A percentile compares a stretch with the other conserved stretches of the same genome.
phyloP scores from a whole-genome alignment of 2,888 invertebrate genomes.

The Furcula furcula region DNA sequence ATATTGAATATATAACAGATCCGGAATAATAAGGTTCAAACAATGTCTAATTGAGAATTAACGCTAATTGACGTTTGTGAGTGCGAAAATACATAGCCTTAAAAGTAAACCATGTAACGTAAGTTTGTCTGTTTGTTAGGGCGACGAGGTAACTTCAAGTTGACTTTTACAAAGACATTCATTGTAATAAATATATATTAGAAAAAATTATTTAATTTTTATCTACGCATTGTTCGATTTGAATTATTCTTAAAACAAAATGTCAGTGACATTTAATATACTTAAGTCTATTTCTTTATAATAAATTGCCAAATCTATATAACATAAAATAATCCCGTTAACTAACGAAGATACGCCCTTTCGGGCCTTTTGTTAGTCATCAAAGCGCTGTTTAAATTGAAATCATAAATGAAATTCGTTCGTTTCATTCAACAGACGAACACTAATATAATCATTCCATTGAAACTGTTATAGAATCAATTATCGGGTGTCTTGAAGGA shows the following conservation, averaged over 20 bases:
- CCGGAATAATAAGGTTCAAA: no score
- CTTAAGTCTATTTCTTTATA: not conserved
- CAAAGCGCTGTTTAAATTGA: conserved; percentile 16
- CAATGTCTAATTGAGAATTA: no score
- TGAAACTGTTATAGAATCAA: conserved; percentile 41
- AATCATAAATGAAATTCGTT: conserved; percentile 32
- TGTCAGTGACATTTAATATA: no score
- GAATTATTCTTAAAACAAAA: not conserved
- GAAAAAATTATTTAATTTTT: no score
- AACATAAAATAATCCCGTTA: conserved; percentile 21
- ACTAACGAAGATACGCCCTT: conserved; percentile 10
- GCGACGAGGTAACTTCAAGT: no score
- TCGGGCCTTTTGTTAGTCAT: conserved; percentile 10
- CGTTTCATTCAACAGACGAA: conserved; percentile 21
- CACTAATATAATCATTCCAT: conserved; percentile 35
- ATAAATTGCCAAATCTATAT: conserved; percentile 18
- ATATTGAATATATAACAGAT: no score
- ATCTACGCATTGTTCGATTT: not conserved
- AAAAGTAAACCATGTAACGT: no score
- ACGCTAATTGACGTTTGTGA: no score
- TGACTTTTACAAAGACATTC: no score
- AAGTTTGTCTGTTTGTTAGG: no score
- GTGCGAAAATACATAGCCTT: no score
- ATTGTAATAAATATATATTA: no score
- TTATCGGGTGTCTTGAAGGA: conserved; percentile 35